Evolutionary conservation across 2,797 vertebrate species (phyloP).

Genomic region (Neosalanx taihuensis): DNA sequence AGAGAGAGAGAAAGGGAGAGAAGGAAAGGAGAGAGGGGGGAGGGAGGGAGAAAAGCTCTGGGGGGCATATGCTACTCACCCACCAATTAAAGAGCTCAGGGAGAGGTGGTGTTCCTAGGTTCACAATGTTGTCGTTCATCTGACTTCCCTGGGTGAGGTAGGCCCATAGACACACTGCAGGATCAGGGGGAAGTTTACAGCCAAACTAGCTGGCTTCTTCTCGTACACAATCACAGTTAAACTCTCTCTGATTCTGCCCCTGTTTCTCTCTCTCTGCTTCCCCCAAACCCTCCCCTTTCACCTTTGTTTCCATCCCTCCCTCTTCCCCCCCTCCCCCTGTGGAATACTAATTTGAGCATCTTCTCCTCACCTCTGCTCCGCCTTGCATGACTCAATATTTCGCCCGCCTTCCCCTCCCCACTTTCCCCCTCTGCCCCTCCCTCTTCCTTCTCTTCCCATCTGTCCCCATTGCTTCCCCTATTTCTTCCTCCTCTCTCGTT

Average conservation of each 20-base stretch:
- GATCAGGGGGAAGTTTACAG: conserved; percentile 56
- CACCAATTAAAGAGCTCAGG: conserved; percentile 40
- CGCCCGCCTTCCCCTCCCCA: conserved; percentile 42
- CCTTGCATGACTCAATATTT: conserved; percentile 62
- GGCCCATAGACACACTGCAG: conserved; percentile 25
- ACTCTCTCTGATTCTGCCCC: conserved; percentile 16
- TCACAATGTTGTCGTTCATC: conserved; percentile 23
- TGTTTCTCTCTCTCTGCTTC: neutral
- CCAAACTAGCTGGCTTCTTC: conserved; percentile 47
- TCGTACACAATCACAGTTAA: conserved; percentile 32
- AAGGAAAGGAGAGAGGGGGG: conserved; percentile 6
- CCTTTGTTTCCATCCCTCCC: neutral
- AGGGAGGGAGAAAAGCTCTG: conserved; percentile 9
- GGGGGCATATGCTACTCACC: conserved; percentile 20
- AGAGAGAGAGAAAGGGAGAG: conserved; percentile 31
- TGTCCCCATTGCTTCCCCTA: conserved; percentile 25
- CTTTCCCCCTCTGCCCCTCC: conserved; percentile 55
- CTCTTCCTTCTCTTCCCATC: conserved; percentile 32
- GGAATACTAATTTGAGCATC: conserved; percentile 57
- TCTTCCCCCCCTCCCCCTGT: conserved; percentile 28
- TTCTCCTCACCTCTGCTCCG: conserved; percentile 56
- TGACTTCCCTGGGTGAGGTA: conserved; percentile 28
- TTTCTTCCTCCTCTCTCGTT: conserved; percentile 38
- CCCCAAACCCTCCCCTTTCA: conserved; percentile 5
- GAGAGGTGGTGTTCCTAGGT: conserved; percentile 9